phyloP scores from a whole-genome alignment of 2,888 invertebrate genomes.

The Lithophane leautieri region DNA sequence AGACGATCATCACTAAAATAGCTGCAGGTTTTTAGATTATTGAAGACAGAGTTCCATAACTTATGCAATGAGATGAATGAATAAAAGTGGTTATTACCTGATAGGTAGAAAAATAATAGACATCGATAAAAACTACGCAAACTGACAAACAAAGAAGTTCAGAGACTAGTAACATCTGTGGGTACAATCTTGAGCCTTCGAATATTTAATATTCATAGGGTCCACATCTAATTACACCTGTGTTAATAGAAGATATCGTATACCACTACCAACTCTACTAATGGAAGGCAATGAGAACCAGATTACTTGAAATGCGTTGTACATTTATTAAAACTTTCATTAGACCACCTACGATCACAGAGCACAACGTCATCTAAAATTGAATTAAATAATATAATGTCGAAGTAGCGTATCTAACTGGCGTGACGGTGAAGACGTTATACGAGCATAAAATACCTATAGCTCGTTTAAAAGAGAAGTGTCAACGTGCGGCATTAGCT shows the following conservation, averaged over 20 bases:
- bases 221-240: constrained; percentile 2
- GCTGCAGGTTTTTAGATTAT: constrained; percentile 11
- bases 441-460: constrained; percentile 64
- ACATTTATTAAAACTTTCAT: constrained; percentile 46
- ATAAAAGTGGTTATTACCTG: background rate
- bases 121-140: background rate
- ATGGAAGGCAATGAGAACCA: constrained; percentile 33
- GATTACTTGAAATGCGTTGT: constrained; percentile 20
- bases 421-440: constrained; percentile 69
- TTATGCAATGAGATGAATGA: background rate
- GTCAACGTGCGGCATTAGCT: constrained; percentile 62
- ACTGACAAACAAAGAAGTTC: background rate
- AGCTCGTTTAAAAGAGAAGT: constrained; percentile 60
- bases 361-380: constrained; percentile 61
- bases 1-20: constrained; percentile 42
- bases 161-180: background rate
- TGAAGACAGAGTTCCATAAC: constrained; percentile 4
- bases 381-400: constrained; percentile 69
- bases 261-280: background rate
- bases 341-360: constrained; percentile 73
- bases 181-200: background rate
- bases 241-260: constrained; percentile 4
- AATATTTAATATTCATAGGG: constrained; percentile 18
- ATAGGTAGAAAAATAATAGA: background rate
- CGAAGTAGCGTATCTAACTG: constrained; percentile 72